These are phyloP conservation scores for Chaetops frenatus DNA, from an alignment of 2,113 vertebrate species.

Conservation along the genomic window DNA sequence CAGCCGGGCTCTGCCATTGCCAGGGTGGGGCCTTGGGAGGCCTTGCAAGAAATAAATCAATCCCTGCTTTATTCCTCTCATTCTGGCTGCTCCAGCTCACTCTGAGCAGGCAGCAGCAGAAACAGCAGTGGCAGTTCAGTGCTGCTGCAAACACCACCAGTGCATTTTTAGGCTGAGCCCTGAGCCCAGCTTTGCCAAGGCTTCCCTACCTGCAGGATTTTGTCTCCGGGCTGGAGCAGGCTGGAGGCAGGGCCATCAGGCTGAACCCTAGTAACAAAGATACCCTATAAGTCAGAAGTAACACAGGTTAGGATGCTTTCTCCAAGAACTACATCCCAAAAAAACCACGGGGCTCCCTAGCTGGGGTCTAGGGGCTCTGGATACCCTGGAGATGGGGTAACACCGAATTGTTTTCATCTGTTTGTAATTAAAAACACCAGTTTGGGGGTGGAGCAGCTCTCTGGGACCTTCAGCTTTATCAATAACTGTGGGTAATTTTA, in stretches of 20 bases:
- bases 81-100: too few relatives aligned
- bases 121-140: fast-evolving
- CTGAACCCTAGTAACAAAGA: slow-evolving; percentile 99
- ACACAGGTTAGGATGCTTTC: slow-evolving; percentile 94
- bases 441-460: neutral
- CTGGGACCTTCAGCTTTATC: neutral
- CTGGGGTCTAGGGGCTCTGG: neutral
- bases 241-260: slow-evolving; percentile 94
- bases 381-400: neutral
- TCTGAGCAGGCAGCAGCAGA: too few relatives aligned
- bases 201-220: slow-evolving; percentile 92
- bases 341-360: neutral
- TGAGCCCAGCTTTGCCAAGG: fast-evolving
- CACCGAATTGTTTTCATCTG: neutral
- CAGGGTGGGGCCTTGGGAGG: too few relatives aligned
- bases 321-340: slow-evolving; percentile 53
- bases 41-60: too few relatives aligned
- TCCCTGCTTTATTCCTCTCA: too few relatives aligned
- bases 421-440: neutral
- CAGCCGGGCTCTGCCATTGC: too few relatives aligned
- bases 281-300: slow-evolving; percentile 99
- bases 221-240: slow-evolving; percentile 94
- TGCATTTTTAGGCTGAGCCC: fast-evolving
- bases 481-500: fast-evolving
- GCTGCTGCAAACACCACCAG: fast-evolving